Evolutionary conservation across 2,888 invertebrate genomes (phyloP).

Genomic region (Diplazon laetatorius): DNA sequence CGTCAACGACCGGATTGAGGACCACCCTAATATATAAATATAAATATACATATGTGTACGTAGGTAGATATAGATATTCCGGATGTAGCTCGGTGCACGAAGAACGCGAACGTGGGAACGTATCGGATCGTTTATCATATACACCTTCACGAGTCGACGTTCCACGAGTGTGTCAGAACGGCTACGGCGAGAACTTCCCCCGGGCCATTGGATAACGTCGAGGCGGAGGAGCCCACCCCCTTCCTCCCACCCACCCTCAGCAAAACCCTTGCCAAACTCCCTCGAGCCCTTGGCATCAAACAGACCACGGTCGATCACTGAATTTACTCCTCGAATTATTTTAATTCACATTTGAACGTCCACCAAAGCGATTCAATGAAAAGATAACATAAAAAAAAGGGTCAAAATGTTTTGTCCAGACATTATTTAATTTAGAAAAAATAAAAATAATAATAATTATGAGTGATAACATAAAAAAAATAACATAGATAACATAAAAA

Average conservation of each 20-base stretch:
- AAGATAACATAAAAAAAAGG: too few relatives aligned
- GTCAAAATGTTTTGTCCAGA: not conserved
- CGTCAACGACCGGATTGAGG: too few relatives aligned
- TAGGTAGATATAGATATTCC: too few relatives aligned
- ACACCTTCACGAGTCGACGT: conserved; percentile 51
- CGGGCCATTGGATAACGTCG: conserved; percentile 54
- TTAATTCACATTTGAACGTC: conserved; percentile 53
- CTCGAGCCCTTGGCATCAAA: too few relatives aligned
- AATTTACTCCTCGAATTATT: conserved; percentile 16
- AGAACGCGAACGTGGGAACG: conserved; percentile 78
- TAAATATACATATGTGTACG: too few relatives aligned
- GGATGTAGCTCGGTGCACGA: conserved; percentile 57
- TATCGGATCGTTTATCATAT: conserved; percentile 80
- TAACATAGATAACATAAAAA: too few relatives aligned
- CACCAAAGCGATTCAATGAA: too few relatives aligned
- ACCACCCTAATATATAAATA: too few relatives aligned
- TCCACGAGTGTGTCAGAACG: conserved; percentile 49
- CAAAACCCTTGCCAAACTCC: not conserved
- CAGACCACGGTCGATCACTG: not conserved
- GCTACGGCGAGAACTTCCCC: conserved; percentile 54
- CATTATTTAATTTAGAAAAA: not conserved
- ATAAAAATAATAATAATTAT: not conserved
- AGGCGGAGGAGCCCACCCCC: conserved; percentile 44
- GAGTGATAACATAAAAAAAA: not conserved
- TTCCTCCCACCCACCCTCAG: too few relatives aligned